Percentiles rank a stretch among this genome's conserved stretches.
phyloP scores from a whole-genome alignment of 2,113 vertebrate species.

The Hyperoodon ampullatus region DNA sequence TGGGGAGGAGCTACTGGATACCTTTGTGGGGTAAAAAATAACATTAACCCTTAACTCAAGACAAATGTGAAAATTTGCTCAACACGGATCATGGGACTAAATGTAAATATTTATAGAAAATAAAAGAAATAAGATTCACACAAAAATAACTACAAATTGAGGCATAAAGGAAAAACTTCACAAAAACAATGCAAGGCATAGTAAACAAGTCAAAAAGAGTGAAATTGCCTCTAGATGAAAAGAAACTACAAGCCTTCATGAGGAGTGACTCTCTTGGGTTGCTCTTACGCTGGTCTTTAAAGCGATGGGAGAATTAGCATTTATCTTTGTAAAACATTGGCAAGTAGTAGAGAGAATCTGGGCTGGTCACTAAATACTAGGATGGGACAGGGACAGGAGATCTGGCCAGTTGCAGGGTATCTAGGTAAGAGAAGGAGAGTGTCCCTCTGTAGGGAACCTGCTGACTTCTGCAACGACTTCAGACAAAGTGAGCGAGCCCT shows the following conservation, averaged over 20 bases:
- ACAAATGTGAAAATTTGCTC: neutral
- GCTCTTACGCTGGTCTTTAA: neutral
- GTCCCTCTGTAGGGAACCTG: neutral
- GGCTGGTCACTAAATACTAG: neutral
- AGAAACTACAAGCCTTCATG: neutral
- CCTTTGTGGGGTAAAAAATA: neutral
- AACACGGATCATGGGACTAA: neutral
- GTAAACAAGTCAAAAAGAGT: neutral
- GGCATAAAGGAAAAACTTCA: neutral
- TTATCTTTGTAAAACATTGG: neutral
- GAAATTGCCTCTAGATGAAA: neutral
- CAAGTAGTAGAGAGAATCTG: neutral
- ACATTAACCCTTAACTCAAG: neutral
- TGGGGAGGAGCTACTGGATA: neutral
- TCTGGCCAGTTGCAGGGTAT: neutral
- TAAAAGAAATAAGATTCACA: neutral
- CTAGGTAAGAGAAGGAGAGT: neutral
- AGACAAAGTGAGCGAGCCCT: neutral
- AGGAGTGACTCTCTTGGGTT: neutral
- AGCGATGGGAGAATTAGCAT: neutral
- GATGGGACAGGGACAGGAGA: neutral
- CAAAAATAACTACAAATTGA: neutral
- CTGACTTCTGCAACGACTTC: neutral
- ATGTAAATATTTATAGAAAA: neutral
- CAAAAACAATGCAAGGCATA: neutral